Base-by-base conservation (phyloP, 2,888 invertebrate species). In the Tryphoninae sp. region DNA sequence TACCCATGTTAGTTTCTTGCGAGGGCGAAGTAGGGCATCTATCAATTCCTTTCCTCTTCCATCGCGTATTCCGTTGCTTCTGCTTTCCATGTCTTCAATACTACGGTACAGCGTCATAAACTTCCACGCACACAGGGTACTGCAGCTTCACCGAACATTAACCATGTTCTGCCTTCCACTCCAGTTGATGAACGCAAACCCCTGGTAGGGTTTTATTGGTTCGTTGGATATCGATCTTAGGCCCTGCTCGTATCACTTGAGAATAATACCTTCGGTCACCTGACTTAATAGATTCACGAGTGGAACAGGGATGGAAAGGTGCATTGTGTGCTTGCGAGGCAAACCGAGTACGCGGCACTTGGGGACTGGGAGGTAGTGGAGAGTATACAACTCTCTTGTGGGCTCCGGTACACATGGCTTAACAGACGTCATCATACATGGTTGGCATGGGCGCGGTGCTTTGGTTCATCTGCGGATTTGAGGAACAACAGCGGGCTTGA, bases 281-380 rank as follows among this genome's bases (percentile, higher is more conserved):
- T 53, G 62, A 58, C 82, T 85, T 89, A 88, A 89, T 89, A 89
- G 90, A 89, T 89, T 86, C 86, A 85, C 84, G 83, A 84, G 84
- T 85, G 83, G 78, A 85, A 85, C 85, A 78, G 69, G 84, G 84
- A 82, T 83, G 77, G 74, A 80, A 84, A 77, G 80, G 45, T 69
- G 78, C 78, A 85, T 85, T 85, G 80, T 84, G 64, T 11, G 79
- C 80, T 84, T 51, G 69, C 79, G 82, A 79, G 79, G 75, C 42
- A 72, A n/a, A 55, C n/a, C n/a, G 49, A 74, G 51, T 51, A 58
- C 64, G 79, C 73, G 62, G 33, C 58, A 55, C 65, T 26, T 72
- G 72, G 77, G 74, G 42, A 62, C 33, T 53, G 26, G 76, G 68
- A 78, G 58, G 76, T 78, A 83, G 82, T 55, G 51, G 11, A 62